Conservation (phyloP, 2,888 invertebrate genomes). For the Pyrgus malvae region DNA sequence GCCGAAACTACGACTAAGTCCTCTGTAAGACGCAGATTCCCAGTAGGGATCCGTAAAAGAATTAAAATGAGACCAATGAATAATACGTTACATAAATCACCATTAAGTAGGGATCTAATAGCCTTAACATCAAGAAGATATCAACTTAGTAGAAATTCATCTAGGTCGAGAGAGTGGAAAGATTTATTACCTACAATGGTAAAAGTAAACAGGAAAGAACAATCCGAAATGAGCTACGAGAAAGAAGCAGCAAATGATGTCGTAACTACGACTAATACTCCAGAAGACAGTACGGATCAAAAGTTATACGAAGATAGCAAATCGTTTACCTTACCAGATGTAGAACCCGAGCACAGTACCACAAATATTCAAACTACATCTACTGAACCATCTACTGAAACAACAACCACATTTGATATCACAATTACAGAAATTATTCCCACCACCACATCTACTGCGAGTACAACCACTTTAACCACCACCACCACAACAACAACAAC, state of each 20-base stretch:
- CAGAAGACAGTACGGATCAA: conserved; percentile 37
- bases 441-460: conserved; percentile 27
- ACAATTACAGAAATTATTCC: conserved; percentile 31
- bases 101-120: conserved; percentile 62
- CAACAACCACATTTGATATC: conserved; percentile 26
- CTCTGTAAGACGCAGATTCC: conserved; percentile 48
- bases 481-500: conserved; percentile 36
- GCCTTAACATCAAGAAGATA: conserved; percentile 57
- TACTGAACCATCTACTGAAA: conserved; percentile 17
- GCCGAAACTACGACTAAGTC: conserved; percentile 34
- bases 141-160: conserved; percentile 53
- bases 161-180: conserved; percentile 60
- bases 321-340: conserved; percentile 22
- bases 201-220: conserved; percentile 41
- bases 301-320: conserved; percentile 28
- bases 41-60: conserved; percentile 54
- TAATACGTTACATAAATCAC: conserved; percentile 57
- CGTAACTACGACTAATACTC: conserved; percentile 36
- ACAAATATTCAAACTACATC: conserved; percentile 32
- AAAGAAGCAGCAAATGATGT: conserved; percentile 9
- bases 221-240: conserved; percentile 29
- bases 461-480: conserved; percentile 33
- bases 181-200: conserved; percentile 49
- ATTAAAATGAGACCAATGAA: conserved; percentile 57
- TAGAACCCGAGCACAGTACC: conserved; percentile 31